Evolutionary conservation across 92 coral and sea anemone genomes (phyloP).

Genomic region (Palythoa grandis): DNA sequence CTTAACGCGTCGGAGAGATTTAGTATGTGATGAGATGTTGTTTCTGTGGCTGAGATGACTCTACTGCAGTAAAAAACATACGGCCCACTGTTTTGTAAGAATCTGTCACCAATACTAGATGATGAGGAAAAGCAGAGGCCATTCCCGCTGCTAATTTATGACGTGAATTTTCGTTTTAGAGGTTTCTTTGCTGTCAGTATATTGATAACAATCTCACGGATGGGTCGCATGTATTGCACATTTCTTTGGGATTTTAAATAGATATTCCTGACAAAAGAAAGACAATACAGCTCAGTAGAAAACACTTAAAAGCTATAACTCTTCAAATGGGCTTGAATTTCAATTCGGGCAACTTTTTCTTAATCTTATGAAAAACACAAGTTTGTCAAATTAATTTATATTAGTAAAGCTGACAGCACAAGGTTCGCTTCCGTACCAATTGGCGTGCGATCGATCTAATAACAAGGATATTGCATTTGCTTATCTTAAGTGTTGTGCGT

Average conservation of each 20-base stretch:
- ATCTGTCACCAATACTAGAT: not conserved
- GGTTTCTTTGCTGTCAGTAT: slow-evolving; percentile 3
- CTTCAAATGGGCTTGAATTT: no score
- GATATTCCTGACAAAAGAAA: not conserved
- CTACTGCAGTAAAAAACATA: not conserved
- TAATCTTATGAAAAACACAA: no score
- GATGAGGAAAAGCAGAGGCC: slow-evolving; percentile 17
- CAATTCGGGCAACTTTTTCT: no score
- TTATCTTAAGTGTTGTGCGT: no score
- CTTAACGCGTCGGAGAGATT: not conserved
- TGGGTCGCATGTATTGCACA: not conserved
- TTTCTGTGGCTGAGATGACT: not conserved
- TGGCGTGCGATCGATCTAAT: no score
- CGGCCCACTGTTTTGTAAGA: not conserved
- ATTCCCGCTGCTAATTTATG: not conserved
- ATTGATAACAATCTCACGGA: slow-evolving; percentile 36
- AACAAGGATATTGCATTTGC: no score
- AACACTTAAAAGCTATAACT: not conserved
- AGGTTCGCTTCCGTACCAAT: no score
- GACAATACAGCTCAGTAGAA: not conserved
- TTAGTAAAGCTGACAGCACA: no score
- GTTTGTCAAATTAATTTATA: no score
- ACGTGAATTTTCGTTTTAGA: not conserved
- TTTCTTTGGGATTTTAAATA: slow-evolving; percentile 17
- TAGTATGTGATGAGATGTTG: not conserved